phyloP scores from a whole-genome alignment of 1,140 invertebrate species.

The Popillia japonica region DNA sequence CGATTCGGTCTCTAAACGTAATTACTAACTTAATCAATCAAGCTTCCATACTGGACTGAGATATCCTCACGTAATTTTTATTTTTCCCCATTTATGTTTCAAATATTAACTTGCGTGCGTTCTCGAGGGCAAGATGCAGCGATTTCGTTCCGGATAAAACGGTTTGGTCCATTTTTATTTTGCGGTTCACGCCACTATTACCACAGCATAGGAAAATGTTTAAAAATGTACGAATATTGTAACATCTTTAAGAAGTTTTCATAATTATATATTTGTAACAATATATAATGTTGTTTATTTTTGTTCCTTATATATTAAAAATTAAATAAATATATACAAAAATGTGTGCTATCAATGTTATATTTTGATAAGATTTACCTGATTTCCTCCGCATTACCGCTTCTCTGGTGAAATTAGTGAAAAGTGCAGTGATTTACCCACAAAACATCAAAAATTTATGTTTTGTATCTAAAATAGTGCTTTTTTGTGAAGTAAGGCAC shows the following conservation, averaged over 20 bases:
- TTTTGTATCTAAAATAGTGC: no score
- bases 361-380: no score
- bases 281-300: conserved; percentile 36
- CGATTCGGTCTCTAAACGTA: conserved; percentile 62
- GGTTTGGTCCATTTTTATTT: background rate
- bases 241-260: background rate
- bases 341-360: no score
- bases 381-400: no score
- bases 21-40: conserved; percentile 35
- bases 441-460: no score
- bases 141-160: background rate
- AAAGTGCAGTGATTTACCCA: no score
- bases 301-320: conserved; percentile 1
- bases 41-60: background rate
- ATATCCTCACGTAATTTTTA: no score
- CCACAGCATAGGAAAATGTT: background rate
- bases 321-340: no score
- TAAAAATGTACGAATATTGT: background rate
- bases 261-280: conserved; percentile 44
- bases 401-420: no score
- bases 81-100: no score
- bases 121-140: background rate
- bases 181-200: background rate
- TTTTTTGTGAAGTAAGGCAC: no score
- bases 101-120: background rate